Conservation (phyloP, 1,140 invertebrate genomes). For the Caerostris darwini region DNA sequence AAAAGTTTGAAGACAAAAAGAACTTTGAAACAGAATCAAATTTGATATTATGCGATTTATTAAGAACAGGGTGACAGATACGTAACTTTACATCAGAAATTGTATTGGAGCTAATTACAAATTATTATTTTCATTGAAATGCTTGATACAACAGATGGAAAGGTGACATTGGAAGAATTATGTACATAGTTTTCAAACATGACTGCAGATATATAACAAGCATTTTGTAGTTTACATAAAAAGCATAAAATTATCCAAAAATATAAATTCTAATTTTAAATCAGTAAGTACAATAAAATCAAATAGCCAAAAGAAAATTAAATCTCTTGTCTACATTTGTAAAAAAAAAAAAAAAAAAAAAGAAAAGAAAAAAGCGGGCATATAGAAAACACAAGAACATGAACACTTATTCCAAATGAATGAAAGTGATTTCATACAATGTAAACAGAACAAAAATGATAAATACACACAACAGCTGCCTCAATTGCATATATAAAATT, state of each 20-base stretch:
- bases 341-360: neutral
- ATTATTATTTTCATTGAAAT: constrained; percentile 16
- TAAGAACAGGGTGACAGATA: constrained; percentile 22
- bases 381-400: neutral
- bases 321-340: constrained; percentile 37
- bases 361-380: neutral
- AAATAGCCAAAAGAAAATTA: neutral
- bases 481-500: constrained; percentile 6
- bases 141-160: neutral
- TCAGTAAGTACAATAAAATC: constrained; percentile 18
- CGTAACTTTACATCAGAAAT: constrained; percentile 22
- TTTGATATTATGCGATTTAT: neutral
- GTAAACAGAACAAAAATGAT: constrained; percentile 8
- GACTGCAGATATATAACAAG: neutral
- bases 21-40: neutral
- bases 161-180: neutral
- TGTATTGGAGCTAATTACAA: neutral
- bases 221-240: neutral
- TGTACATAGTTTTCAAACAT: neutral
- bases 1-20: neutral
- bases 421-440: constrained; percentile 40
- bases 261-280: constrained; percentile 23
- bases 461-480: constrained; percentile 49
- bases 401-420: neutral
- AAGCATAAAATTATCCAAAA: constrained; percentile 51